These are phyloP conservation scores for Polia nebulosa DNA, from an alignment of 2,888 invertebrate species.

Conservation along the genomic window DNA sequence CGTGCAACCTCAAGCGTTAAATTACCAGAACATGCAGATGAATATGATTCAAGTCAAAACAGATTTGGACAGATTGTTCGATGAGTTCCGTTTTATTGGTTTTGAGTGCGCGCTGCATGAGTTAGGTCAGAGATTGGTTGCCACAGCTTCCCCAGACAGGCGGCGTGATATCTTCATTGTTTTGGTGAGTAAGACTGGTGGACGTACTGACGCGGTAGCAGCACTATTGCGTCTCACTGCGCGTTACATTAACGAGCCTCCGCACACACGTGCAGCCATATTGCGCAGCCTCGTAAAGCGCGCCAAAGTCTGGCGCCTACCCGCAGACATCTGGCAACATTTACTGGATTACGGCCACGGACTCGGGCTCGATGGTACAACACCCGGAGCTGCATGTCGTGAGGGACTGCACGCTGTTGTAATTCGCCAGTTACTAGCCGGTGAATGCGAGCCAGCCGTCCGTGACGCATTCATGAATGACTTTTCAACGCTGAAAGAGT, in stretches of 20 bases:
- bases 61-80: slow-evolving; percentile 76
- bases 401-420: slow-evolving; percentile 82
- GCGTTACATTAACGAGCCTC: slow-evolving; percentile 77
- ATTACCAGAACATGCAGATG: neutral
- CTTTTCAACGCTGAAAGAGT: slow-evolving; percentile 75
- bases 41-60: slow-evolving; percentile 52
- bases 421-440: slow-evolving; percentile 73
- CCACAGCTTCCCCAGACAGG: slow-evolving; percentile 74
- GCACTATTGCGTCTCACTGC: slow-evolving; percentile 72
- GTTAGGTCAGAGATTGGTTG: slow-evolving; percentile 71
- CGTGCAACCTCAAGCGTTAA: neutral
- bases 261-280: slow-evolving; percentile 77
- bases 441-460: slow-evolving; percentile 60
- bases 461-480: slow-evolving; percentile 70
- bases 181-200: slow-evolving; percentile 82
- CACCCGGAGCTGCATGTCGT: slow-evolving; percentile 70
- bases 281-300: slow-evolving; percentile 81
- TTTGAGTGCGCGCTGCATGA: slow-evolving; percentile 78
- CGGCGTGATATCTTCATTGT: slow-evolving; percentile 82
- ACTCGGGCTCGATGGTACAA: slow-evolving; percentile 78
- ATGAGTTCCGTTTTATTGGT: slow-evolving; percentile 76
- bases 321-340: slow-evolving; percentile 73
- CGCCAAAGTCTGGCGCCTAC: slow-evolving; percentile 77
- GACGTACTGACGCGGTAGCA: slow-evolving; percentile 70
- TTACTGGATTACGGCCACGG: slow-evolving; percentile 76